Percentiles rank a stretch among this genome's conserved stretches.
These are phyloP conservation scores for Proctacanthus coquilletti DNA, from an alignment of 1,140 invertebrate genomes.

Conservation along the genomic window DNA sequence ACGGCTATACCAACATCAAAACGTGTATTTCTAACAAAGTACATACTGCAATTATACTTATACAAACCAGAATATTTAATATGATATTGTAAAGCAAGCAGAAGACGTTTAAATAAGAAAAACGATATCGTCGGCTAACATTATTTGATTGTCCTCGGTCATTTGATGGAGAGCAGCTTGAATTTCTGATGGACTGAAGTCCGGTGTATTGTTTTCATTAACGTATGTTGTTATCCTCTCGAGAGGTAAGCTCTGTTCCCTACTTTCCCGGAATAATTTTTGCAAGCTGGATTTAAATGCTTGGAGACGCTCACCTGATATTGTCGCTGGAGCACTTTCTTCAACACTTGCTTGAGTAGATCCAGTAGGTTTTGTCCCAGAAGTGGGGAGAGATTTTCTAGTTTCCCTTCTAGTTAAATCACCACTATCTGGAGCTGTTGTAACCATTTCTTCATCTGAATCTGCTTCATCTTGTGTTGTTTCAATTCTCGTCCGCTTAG, in stretches of 20 bases:
- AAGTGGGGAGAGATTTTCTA: constrained; percentile 14
- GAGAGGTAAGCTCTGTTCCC: constrained; percentile 48
- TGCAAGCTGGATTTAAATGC: constrained; percentile 47
- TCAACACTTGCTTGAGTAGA: constrained; percentile 1
- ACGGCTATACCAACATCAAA: too few relatives aligned
- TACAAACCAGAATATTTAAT: too few relatives aligned
- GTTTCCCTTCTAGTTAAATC: constrained; percentile 25
- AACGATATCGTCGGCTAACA: constrained; percentile 78
- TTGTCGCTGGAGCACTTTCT: constrained; percentile 7
- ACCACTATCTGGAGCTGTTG: constrained; percentile 20
- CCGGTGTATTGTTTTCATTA: constrained; percentile 38
- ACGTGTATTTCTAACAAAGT: too few relatives aligned
- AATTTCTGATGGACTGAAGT: constrained; percentile 59
- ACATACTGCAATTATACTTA: too few relatives aligned
- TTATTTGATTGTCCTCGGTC: constrained; percentile 81
- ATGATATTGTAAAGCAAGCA: too few relatives aligned
- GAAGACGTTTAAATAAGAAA: constrained; percentile 54
- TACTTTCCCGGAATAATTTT: constrained; percentile 48
- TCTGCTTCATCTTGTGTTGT: constrained; percentile 29
- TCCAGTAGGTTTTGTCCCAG: constrained; percentile 2
- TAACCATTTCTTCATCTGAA: constrained; percentile 23
- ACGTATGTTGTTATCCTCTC: constrained; percentile 40
- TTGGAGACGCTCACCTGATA: constrained; percentile 16
- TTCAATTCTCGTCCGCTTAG: constrained; percentile 22
- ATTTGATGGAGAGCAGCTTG: constrained; percentile 61